These are phyloP conservation scores for Poecilia wingei DNA, from an alignment of 2,797 vertebrate species.

Conservation along the genomic window DNA sequence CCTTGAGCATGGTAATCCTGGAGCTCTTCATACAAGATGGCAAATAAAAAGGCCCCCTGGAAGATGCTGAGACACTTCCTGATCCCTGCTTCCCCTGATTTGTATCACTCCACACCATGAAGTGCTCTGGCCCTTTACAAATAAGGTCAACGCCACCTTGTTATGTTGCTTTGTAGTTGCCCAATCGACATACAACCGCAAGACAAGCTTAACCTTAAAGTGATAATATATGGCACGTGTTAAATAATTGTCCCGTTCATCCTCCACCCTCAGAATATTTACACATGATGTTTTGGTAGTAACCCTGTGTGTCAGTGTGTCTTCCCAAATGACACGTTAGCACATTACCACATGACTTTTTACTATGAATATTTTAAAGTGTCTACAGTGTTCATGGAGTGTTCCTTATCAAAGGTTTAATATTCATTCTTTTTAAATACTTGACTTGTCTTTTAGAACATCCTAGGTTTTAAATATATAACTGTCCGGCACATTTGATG, in stretches of 20 bases:
- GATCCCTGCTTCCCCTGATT: slow-evolving; percentile 59
- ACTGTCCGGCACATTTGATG: neutral
- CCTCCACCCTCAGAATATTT: neutral
- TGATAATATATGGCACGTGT: neutral
- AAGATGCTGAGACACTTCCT: slow-evolving; percentile 63
- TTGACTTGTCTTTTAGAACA: slow-evolving; percentile 17
- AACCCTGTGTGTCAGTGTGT: neutral
- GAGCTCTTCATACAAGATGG: slow-evolving; percentile 76
- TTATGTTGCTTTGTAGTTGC: slow-evolving; percentile 7
- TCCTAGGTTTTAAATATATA: neutral
- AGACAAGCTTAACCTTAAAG: slow-evolving; percentile 6
- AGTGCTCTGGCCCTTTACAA: slow-evolving; percentile 31
- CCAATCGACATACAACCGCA: slow-evolving; percentile 3
- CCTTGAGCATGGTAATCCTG: slow-evolving; percentile 78
- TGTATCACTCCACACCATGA: slow-evolving; percentile 32
- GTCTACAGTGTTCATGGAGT: neutral
- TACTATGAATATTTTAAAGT: neutral
- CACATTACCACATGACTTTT: neutral
- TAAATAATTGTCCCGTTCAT: neutral
- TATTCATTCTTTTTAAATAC: neutral
- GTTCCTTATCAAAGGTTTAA: neutral
- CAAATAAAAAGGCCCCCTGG: slow-evolving; percentile 74
- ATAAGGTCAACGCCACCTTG: slow-evolving; percentile 44
- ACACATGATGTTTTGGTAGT: neutral
- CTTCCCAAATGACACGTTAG: neutral